Conservation (phyloP, 2,888 invertebrate genomes). For the Gonocerus acuteangulatus region DNA sequence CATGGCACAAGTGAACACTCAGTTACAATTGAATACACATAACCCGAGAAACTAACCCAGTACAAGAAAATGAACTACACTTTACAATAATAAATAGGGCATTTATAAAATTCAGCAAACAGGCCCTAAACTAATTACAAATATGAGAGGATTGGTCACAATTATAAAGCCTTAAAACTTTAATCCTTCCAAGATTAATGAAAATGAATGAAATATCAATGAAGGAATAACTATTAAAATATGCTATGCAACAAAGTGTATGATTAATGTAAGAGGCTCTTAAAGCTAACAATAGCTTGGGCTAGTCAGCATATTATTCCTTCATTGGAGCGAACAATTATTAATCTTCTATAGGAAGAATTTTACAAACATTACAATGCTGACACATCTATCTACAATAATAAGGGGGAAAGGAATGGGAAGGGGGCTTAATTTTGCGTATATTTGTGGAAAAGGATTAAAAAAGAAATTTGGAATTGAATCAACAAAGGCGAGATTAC, state of each 20-base stretch:
- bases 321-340: background rate
- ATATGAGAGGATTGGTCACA: conserved; percentile 21
- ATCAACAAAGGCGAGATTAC: conserved; percentile 18
- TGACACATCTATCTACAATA: conserved; percentile 13
- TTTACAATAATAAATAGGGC: conserved; percentile 17
- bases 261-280: too few species aligned
- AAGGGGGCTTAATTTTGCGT: background rate
- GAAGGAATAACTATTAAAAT: conserved; percentile 3
- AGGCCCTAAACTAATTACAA: conserved; percentile 10
- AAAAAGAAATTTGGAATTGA: conserved; percentile 11
- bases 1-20: too few species aligned
- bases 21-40: background rate
- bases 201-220: background rate
- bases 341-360: background rate
- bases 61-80: conserved; percentile 13
- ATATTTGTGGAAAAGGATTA: conserved; percentile 2
- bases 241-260: too few species aligned
- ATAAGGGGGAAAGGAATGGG: conserved; percentile 3
- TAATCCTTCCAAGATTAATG: conserved; percentile 19
- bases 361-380: conserved; percentile 6
- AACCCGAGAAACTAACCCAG: conserved; percentile 10
- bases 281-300: too few species aligned
- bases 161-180: conserved; percentile 3
- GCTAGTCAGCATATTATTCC: background rate
- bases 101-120: background rate